Evolutionary conservation across 2,113 vertebrate genomes (phyloP).

Genomic region (Oreochromis tanganicae): DNA sequence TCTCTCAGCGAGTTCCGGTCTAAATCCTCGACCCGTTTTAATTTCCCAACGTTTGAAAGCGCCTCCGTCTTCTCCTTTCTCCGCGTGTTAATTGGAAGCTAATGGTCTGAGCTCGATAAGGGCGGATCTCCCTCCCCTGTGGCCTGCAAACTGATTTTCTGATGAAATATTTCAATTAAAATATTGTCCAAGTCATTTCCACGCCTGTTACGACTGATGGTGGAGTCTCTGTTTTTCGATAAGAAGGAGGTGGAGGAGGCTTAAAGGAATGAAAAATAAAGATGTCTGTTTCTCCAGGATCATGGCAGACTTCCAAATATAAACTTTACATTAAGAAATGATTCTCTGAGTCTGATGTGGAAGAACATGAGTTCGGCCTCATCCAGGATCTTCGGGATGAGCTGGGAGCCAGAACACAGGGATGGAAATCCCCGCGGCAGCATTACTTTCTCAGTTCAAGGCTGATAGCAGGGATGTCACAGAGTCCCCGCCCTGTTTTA

Average conservation of each 20-base stretch:
- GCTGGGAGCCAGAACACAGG: neutral
- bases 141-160: slow-evolving; percentile 25
- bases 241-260: neutral
- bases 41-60: neutral
- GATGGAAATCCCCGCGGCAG: neutral
- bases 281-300: neutral
- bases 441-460: neutral
- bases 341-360: neutral
- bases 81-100: slow-evolving; percentile 48
- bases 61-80: neutral
- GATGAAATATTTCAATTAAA: slow-evolving; percentile 58
- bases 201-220: slow-evolving; percentile 9
- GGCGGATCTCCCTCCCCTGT: neutral
- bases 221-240: neutral
- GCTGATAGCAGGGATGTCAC: neutral
- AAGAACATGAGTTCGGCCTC: neutral
- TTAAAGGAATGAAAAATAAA: neutral
- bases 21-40: slow-evolving; percentile 6
- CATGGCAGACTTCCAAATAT: neutral
- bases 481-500: neutral
- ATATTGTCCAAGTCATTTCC: slow-evolving; percentile 26
- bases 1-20: neutral
- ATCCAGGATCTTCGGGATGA: neutral
- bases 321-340: neutral
- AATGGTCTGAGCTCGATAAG: slow-evolving; percentile 20